phyloP scores from a whole-genome alignment of 2,888 invertebrate species.

The Taphrorychus bicolor region DNA sequence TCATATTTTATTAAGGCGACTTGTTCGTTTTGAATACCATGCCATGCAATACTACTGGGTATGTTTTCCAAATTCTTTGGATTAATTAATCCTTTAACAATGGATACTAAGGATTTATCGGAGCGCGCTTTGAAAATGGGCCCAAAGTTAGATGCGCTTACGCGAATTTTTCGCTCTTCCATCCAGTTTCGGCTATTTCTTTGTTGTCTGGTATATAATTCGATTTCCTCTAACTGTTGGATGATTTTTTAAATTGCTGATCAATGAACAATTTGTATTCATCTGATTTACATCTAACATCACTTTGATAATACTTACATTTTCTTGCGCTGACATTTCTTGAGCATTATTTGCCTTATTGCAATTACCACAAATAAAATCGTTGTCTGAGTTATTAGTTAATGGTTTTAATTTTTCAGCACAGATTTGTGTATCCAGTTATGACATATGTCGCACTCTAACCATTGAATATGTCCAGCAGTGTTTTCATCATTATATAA shows the following conservation, averaged over 20 bases:
- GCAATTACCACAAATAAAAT: too few relatives aligned
- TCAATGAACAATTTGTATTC: too few relatives aligned
- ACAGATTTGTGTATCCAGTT: background rate
- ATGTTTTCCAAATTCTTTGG: background rate
- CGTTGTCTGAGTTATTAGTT: too few relatives aligned
- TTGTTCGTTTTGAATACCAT: constrained; percentile 7
- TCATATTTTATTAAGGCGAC: background rate
- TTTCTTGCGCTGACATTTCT: too few relatives aligned
- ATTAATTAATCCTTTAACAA: background rate
- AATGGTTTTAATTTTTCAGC: background rate
- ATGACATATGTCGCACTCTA: background rate
- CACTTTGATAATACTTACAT: too few relatives aligned
- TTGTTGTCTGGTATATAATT: background rate
- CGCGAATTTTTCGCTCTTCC: background rate
- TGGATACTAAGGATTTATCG: background rate
- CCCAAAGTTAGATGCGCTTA: constrained; percentile 1
- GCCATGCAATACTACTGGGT: background rate
- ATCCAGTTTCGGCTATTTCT: background rate
- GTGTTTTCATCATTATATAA: background rate
- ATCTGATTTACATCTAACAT: too few relatives aligned
- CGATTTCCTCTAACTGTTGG: background rate
- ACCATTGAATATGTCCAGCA: background rate
- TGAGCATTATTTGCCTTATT: too few relatives aligned
- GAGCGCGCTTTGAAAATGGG: background rate
- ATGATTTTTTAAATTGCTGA: too few relatives aligned